Percentiles rank a stretch among this genome's conserved stretches.
Evolutionary conservation across 2,113 vertebrate species (phyloP).

Genomic region (Noturus placidus): DNA sequence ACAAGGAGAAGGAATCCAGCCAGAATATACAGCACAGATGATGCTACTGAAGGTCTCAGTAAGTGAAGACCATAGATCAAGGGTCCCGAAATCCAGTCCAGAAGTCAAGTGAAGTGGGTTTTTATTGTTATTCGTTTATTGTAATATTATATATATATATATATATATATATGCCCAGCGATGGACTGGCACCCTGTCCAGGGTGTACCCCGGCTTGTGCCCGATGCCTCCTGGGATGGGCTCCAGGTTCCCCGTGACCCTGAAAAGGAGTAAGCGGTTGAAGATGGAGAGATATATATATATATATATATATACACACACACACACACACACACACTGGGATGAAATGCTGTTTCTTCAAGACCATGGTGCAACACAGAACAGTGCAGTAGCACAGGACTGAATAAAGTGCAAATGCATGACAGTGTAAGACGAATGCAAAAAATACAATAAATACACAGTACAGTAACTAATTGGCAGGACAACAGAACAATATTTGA

Average conservation of each 20-base stretch:
- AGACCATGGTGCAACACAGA: neutral
- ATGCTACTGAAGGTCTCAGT: conserved; percentile 39
- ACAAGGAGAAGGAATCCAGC: conserved; percentile 20
- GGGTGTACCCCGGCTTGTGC: too few relatives aligned
- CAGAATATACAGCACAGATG: conserved; percentile 35
- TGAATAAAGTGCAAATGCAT: neutral
- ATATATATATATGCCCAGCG: too few relatives aligned
- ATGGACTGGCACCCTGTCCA: too few relatives aligned
- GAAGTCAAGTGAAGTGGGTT: neutral
- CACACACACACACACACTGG: neutral
- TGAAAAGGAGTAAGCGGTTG: too few relatives aligned
- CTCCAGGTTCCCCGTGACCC: too few relatives aligned
- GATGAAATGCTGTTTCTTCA: neutral
- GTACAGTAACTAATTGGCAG: neutral
- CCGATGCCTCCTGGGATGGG: too few relatives aligned
- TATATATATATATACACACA: too few relatives aligned
- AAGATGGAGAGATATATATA: too few relatives aligned
- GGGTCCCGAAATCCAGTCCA: neutral
- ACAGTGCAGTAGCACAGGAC: neutral
- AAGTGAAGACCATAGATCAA: neutral
- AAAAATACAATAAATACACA: neutral
- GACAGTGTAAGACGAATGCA: neutral
- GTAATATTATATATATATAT: too few relatives aligned
- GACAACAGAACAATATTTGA: neutral
- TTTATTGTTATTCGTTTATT: neutral